These are phyloP conservation scores for Antitype chi DNA, from an alignment of 2,888 invertebrate species.

Conservation along the genomic window DNA sequence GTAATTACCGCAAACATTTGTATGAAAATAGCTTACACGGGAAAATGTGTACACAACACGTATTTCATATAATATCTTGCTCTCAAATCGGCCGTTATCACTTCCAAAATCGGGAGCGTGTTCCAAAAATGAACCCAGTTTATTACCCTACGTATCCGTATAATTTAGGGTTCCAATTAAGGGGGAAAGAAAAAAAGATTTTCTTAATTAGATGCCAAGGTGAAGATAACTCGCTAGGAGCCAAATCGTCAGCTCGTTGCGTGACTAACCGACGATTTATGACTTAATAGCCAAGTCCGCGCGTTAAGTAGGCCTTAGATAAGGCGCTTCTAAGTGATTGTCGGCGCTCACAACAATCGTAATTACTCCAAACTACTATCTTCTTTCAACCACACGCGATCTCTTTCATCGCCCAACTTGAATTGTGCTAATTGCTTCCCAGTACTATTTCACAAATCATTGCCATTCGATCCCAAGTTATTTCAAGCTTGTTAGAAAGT, in stretches of 20 bases:
- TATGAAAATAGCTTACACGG: slow-evolving; percentile 44
- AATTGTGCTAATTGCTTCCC: slow-evolving; percentile 85
- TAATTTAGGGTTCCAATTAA: slow-evolving; percentile 75
- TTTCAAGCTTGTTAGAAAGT: slow-evolving; percentile 26
- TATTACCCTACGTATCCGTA: slow-evolving; percentile 70
- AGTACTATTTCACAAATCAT: slow-evolving; percentile 75
- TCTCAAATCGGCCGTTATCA: slow-evolving; percentile 60
- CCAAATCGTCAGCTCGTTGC: slow-evolving; percentile 87
- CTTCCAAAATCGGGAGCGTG: slow-evolving; percentile 54
- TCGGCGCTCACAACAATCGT: slow-evolving; percentile 90
- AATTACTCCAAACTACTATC: slow-evolving; percentile 90
- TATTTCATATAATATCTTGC: slow-evolving; percentile 56
- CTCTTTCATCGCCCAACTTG: slow-evolving; percentile 84
- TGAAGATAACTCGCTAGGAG: slow-evolving; percentile 86
- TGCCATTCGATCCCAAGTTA: slow-evolving; percentile 53
- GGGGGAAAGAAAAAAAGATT: slow-evolving; percentile 74
- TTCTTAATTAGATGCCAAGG: slow-evolving; percentile 86
- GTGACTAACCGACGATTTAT: slow-evolving; percentile 88
- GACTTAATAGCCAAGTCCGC: slow-evolving; percentile 89
- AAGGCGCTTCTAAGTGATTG: slow-evolving; percentile 90
- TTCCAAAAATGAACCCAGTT: slow-evolving; percentile 63
- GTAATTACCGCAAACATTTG: slow-evolving; percentile 51
- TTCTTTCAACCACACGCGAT: slow-evolving; percentile 86
- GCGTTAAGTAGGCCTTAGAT: slow-evolving; percentile 90
- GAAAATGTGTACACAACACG: slow-evolving; percentile 53